Evolutionary conservation across 1,140 invertebrate species (phyloP).

Genomic region (Atta texana): DNA sequence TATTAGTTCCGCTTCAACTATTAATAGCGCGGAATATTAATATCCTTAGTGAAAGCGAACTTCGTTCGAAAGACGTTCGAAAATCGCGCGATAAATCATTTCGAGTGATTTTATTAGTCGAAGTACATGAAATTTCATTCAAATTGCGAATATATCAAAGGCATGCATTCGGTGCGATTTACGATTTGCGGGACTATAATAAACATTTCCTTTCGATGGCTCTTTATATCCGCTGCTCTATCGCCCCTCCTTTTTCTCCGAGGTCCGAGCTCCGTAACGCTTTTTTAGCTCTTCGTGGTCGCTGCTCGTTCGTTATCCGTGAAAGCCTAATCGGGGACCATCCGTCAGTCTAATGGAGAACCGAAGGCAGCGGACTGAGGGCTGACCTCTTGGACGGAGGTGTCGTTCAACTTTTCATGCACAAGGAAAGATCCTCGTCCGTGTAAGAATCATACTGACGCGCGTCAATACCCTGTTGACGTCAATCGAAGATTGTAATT

Average conservation of each 20-base stretch:
- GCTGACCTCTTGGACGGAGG: conserved; percentile 49
- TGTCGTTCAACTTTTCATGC: conserved; percentile 58
- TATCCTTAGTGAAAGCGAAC: not conserved
- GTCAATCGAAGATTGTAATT: not conserved
- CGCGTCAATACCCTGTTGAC: conserved; percentile 4
- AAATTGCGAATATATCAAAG: not conserved
- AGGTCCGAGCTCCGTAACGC: conserved; percentile 15
- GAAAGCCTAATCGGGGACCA: conserved; percentile 70
- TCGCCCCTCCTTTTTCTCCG: conserved; percentile 51
- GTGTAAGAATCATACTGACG: not conserved
- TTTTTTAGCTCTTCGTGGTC: conserved; percentile 60
- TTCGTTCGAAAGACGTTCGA: not conserved
- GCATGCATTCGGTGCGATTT: conserved; percentile 4
- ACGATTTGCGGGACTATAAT: conserved; percentile 45
- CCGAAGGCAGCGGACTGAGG: conserved; percentile 54
- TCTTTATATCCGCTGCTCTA: conserved; percentile 51
- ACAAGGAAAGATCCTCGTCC: conserved; percentile 43
- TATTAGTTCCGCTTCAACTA: not conserved
- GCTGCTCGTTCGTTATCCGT: conserved; percentile 66
- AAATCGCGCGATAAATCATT: not conserved
- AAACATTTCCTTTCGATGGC: conserved; percentile 53
- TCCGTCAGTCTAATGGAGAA: conserved; percentile 77
- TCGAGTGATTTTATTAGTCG: not conserved
- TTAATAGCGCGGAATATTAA: not conserved
- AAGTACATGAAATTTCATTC: not conserved